Evolutionary conservation across 2,888 invertebrate species (phyloP).

Genomic region (Lasioglossum pauxillum): DNA sequence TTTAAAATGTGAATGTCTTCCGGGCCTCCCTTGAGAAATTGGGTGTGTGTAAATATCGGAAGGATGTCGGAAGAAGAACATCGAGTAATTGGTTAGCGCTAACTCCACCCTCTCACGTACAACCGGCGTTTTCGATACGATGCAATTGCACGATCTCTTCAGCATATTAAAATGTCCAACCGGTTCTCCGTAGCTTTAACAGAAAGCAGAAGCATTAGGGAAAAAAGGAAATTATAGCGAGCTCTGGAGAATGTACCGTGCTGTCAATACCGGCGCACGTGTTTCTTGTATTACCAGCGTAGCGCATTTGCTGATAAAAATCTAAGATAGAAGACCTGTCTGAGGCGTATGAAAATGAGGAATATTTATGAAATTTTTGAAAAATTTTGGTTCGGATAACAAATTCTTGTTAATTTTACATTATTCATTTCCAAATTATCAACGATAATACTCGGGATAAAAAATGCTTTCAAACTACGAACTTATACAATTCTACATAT

Average conservation of each 20-base stretch:
- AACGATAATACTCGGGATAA: neutral
- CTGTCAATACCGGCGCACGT: neutral
- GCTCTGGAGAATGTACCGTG: neutral
- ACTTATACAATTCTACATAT: too few species aligned
- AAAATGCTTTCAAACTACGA: neutral
- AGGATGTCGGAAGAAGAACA: constrained; percentile 35
- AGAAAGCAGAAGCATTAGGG: constrained; percentile 23
- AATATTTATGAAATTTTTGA: neutral
- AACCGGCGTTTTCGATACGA: constrained; percentile 57
- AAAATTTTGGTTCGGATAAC: too few species aligned
- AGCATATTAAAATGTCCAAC: constrained; percentile 3
- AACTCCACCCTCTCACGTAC: constrained; percentile 69
- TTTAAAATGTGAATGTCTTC: constrained; percentile 65
- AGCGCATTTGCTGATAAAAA: neutral
- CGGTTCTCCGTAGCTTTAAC: constrained; percentile 7
- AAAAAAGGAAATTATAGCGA: constrained; percentile 18
- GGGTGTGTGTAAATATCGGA: constrained; percentile 5
- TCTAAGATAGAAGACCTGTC: neutral
- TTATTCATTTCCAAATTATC: neutral
- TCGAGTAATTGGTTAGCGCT: constrained; percentile 71
- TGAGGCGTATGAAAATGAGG: neutral
- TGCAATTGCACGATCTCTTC: neutral
- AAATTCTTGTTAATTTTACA: neutral
- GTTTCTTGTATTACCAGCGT: neutral
- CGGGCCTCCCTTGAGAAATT: constrained; percentile 33